Conservation (phyloP, 2,797 vertebrate genomes). For the Melanogrammus aeglefinus region DNA sequence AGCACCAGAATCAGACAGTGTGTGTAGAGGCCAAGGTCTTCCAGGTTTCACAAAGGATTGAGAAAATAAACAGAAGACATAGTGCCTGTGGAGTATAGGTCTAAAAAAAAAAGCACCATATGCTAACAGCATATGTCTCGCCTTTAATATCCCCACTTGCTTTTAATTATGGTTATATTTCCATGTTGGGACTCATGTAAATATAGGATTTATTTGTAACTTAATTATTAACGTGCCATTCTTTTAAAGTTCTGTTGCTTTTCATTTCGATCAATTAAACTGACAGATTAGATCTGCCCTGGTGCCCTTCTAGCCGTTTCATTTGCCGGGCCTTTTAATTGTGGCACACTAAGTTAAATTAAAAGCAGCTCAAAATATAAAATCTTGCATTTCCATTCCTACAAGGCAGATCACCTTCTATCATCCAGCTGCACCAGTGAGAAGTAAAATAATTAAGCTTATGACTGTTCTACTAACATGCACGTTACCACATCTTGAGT, state of each 20-base stretch:
- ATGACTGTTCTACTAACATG: not conserved
- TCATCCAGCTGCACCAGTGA: not conserved
- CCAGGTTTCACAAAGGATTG: not conserved
- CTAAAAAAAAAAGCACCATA: not conserved
- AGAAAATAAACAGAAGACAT: not conserved
- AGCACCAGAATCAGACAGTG: not conserved
- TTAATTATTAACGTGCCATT: not conserved
- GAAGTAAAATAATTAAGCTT: not conserved
- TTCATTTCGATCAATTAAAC: not conserved
- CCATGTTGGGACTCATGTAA: not conserved
- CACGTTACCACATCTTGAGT: not conserved
- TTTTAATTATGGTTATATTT: not conserved
- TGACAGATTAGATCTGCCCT: not conserved
- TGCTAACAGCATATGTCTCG: slow-evolving; percentile 3
- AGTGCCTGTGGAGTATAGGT: not conserved
- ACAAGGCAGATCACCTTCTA: not conserved
- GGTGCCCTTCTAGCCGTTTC: not conserved
- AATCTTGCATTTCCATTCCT: not conserved
- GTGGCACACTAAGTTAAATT: not conserved
- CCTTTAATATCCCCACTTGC: not conserved
- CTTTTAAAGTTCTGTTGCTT: not conserved
- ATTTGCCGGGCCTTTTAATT: not conserved
- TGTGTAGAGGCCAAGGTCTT: not conserved
- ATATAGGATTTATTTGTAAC: not conserved
- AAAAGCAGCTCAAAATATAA: not conserved